Base-by-base conservation (phyloP, 2,797 vertebrate species). In the Clarias pachynema region DNA sequence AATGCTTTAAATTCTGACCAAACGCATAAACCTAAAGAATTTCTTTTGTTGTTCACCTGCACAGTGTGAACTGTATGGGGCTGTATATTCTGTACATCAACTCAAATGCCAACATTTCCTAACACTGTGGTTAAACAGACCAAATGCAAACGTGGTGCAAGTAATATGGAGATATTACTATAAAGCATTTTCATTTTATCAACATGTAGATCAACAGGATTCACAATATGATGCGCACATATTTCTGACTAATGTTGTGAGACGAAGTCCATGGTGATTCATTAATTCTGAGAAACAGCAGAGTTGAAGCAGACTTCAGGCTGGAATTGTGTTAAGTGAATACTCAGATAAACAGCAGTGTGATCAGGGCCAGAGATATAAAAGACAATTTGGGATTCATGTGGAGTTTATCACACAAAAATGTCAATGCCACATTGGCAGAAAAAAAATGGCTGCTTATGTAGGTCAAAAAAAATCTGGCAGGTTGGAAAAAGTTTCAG, bases 221-320 rank as follows among this genome's bases (percentile, higher is more conserved):
- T 66, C 79, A 81, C 20, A 29, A 68, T 4, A 8, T 56, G 79
- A 53, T 66, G n/a, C 16, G 66, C n/a, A 49, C 5, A 80, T 53
- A 31, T 63, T n/a, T 12, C 79, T 80, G 62, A 81, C 40, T 80
- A 66, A 53, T 80, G 26, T 14, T 44, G 12, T 68, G 37, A 63
- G 56, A 81, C 29, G 18, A 66, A 66, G n/a, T 80, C 62, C n/a
- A 53, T 40, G n/a, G n/a, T 80, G 79, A 80, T 66, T 80, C 79
- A 81, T 81, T 53, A 31, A 53, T 81, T 81, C 62, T 68, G 20
- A 56, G 62, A 66, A 80, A 31, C 60, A 80, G 24, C 10, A 49
- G 40, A 9, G 2, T 20, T 10, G 26, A 63, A 26, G 34, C 57
- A 60, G 34, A 62, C 57, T 40, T 40, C 31, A 62, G 31, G 9